Percentiles rank a stretch among this genome's conserved stretches.
Evolutionary conservation across 2,888 invertebrate genomes (phyloP).

Genomic region (Oligia strigilis): DNA sequence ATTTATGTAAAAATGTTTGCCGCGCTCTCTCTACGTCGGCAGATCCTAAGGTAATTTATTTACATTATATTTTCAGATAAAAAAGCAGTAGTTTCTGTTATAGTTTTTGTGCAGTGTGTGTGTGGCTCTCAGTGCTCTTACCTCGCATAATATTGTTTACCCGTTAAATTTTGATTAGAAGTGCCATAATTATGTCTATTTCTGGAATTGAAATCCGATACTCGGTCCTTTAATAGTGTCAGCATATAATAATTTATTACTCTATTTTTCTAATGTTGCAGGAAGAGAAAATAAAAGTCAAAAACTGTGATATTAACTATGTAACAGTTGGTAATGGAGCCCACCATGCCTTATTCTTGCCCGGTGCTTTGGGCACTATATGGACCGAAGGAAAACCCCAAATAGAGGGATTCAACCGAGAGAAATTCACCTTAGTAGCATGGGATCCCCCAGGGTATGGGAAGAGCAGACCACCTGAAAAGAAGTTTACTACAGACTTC

Average conservation of each 20-base stretch:
- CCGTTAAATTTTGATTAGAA: background rate
- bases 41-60: constrained; percentile 67
- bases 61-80: constrained; percentile 11
- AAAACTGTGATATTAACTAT: constrained; percentile 90
- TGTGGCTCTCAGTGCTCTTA: background rate
- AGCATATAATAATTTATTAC: constrained; percentile 2
- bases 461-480: constrained; percentile 94
- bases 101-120: background rate
- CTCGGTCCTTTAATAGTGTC: too few species aligned
- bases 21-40: constrained; percentile 67
- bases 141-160: background rate
- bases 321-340: constrained; percentile 91
- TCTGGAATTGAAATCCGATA: background rate
- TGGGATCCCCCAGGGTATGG: constrained; percentile 98
- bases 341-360: constrained; percentile 92
- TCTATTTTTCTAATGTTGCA: constrained; percentile 72
- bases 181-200: background rate
- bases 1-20: constrained; percentile 59
- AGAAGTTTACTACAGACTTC: constrained; percentile 93
- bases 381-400: constrained; percentile 96
- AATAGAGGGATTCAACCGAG: constrained; percentile 91
- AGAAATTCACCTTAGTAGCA: constrained; percentile 92
- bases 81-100: background rate
- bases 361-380: constrained; percentile 95
- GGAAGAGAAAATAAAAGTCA: constrained; percentile 92